Conservation (phyloP, 1,140 invertebrate species). For the Coelopa frigida region DNA sequence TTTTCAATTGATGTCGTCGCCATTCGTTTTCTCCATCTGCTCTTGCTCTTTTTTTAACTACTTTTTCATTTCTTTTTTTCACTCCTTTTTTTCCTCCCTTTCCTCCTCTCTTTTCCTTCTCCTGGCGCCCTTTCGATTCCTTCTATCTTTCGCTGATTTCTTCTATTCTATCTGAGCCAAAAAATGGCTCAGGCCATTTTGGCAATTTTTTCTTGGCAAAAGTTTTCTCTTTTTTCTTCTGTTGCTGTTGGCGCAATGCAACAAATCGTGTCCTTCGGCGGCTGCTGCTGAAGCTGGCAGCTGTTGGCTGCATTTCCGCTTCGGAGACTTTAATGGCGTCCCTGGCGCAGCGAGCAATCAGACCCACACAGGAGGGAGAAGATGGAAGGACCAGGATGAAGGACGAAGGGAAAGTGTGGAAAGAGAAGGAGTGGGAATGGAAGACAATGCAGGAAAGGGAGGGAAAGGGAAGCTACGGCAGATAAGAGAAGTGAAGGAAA, state of each 20-base stretch:
- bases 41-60: not conserved
- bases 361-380: no score
- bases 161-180: no score
- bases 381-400: no score
- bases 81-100: not conserved
- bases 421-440: no score
- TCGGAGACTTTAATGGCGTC: not conserved
- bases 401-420: no score
- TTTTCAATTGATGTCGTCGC: no score
- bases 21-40: no score
- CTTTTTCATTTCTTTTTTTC: not conserved
- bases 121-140: not conserved
- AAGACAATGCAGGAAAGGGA: no score
- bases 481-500: no score
- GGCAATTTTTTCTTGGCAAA: not conserved
- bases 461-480: no score
- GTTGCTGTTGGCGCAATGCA: not conserved
- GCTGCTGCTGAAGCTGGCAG: no score
- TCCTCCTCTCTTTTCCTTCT: not conserved
- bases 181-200: not conserved
- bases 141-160: not conserved
- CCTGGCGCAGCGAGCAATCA: no score
- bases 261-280: not conserved
- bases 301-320: not conserved
- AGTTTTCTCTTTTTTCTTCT: not conserved